phyloP scores from a whole-genome alignment of 2,797 vertebrate genomes.

The Anas bernieri region DNA sequence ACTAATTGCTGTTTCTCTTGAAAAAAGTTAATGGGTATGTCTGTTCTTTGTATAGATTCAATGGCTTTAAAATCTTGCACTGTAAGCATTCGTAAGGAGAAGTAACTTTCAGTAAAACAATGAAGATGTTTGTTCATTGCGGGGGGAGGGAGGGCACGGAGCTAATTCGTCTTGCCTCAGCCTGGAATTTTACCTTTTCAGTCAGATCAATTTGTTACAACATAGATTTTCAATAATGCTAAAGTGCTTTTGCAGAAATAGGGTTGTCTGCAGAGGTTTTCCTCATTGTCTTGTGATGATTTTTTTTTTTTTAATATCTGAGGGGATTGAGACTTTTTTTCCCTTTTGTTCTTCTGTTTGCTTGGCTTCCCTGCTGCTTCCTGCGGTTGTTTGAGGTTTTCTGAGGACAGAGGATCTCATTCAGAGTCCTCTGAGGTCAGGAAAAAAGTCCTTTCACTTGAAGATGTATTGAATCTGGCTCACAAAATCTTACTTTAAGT shows the following conservation, averaged over 20 bases:
- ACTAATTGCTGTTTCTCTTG: not conserved
- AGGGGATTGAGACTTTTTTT: not conserved
- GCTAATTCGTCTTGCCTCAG: not conserved
- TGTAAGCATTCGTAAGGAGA: not conserved
- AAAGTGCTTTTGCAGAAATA: not conserved
- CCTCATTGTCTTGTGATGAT: not conserved
- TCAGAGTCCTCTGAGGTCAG: not conserved
- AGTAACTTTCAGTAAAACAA: not conserved
- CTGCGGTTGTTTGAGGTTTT: not conserved
- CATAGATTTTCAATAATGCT: constrained; percentile 48
- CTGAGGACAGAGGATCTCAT: not conserved
- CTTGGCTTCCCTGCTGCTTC: not conserved
- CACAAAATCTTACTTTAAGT: not conserved
- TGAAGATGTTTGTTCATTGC: not conserved
- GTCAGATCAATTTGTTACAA: not conserved
- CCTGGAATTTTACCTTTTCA: not conserved
- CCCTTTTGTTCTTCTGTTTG: not conserved
- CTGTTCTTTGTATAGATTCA: not conserved
- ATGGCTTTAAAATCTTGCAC: not conserved
- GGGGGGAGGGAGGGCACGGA: not conserved
- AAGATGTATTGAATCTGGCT: not conserved
- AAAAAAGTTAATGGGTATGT: not conserved
- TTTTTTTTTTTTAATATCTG: not conserved
- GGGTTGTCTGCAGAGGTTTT: not conserved
- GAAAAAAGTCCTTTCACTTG: not conserved